Evolutionary conservation across 2,113 vertebrate genomes (phyloP).

Genomic region (Casuarius casuarius): DNA sequence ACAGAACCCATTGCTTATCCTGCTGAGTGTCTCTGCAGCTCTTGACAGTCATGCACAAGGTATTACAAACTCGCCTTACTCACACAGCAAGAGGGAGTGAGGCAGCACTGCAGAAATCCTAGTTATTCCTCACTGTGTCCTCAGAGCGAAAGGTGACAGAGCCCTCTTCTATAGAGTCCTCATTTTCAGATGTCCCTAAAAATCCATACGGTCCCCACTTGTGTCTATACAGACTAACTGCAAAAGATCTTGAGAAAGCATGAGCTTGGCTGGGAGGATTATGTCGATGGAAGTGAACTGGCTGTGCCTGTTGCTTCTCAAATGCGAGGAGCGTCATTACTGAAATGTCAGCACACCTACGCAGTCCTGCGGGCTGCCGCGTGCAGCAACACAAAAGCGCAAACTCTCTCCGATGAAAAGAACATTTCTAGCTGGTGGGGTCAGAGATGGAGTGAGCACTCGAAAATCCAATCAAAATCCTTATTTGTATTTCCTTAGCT

Average conservation of each 20-base stretch:
- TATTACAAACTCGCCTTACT: background rate
- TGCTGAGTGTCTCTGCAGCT: background rate
- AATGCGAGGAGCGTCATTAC: background rate
- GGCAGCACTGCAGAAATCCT: background rate
- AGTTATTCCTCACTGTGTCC: background rate
- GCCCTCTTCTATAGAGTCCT: background rate
- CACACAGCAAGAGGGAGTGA: background rate
- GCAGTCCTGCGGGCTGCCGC: constrained; percentile 34
- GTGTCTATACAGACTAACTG: background rate
- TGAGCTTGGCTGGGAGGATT: background rate
- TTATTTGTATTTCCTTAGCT: background rate
- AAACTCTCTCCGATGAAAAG: background rate
- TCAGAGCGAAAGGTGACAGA: background rate
- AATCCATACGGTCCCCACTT: background rate
- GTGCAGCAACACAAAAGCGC: background rate
- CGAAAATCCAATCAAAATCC: background rate
- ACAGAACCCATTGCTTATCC: background rate
- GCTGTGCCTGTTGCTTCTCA: background rate
- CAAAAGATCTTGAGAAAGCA: background rate
- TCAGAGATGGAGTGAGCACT: background rate
- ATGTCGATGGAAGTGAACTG: background rate
- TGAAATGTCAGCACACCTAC: constrained; percentile 54
- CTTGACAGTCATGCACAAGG: background rate
- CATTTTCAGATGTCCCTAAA: background rate
- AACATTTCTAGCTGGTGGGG: background rate